Evolutionary conservation across 23 tunicate genomes (phyloP).

Genomic region (Clavelina lepadiformis): DNA sequence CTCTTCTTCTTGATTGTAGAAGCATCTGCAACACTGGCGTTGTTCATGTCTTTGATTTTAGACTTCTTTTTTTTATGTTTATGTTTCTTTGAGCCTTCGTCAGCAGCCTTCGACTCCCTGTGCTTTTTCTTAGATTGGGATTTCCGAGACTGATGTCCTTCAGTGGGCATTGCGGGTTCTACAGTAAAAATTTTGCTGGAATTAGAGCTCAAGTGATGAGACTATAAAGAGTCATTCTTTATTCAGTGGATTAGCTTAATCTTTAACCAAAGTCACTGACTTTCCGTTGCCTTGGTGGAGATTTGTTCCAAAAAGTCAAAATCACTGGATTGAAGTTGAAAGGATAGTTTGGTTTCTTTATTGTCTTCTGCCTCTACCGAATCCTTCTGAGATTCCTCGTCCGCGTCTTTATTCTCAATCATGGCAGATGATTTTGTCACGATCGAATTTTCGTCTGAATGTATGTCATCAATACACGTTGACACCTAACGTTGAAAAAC

Average conservation of each 20-base stretch:
- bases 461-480: slow-evolving; percentile 35
- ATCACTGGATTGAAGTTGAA: slow-evolving; percentile 46
- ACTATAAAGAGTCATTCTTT: too few species aligned
- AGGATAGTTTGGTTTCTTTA: background rate
- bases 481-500: slow-evolving; percentile 29
- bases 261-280: background rate
- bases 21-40: background rate
- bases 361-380: background rate
- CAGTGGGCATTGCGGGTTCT: too few species aligned
- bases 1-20: slow-evolving; percentile 22
- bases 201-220: too few species aligned
- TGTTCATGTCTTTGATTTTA: slow-evolving; percentile 3
- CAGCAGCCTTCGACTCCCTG: too few species aligned
- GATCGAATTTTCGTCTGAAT: slow-evolving; percentile 12
- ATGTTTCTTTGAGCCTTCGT: slow-evolving; percentile 24
- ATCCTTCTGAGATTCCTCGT: background rate
- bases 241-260: too few species aligned
- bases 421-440: background rate
- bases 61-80: slow-evolving; percentile 39
- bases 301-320: slow-evolving; percentile 61
- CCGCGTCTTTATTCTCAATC: background rate
- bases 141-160: background rate
- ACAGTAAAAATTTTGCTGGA: too few species aligned
- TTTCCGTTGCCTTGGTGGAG: slow-evolving; percentile 1
- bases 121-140: background rate